Percentiles rank a stretch among this genome's conserved stretches.
Conservation (phyloP, 2,888 invertebrate species). For the Ichneumon xanthorius region DNA sequence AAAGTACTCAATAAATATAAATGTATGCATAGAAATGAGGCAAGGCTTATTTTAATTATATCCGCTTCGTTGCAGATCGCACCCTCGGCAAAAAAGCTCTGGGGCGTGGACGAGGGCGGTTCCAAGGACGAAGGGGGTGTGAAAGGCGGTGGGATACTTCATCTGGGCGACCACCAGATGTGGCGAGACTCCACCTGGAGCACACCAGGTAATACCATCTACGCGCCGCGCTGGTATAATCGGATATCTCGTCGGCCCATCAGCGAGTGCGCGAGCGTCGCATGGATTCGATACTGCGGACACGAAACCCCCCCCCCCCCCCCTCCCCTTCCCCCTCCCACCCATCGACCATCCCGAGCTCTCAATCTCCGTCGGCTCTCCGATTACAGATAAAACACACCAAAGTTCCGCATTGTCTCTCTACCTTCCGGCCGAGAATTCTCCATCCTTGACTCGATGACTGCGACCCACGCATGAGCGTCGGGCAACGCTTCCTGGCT, state of each 20-base stretch:
- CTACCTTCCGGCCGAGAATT: background rate
- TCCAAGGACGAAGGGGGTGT: constrained; percentile 89
- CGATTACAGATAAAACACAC: background rate
- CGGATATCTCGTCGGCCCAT: constrained; percentile 36
- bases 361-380: constrained; percentile 8
- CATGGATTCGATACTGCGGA: background rate
- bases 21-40: constrained; percentile 24
- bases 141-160: constrained; percentile 91
- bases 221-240: constrained; percentile 8
- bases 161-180: constrained; percentile 93
- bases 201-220: constrained; percentile 89
- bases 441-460: background rate
- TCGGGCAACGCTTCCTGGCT: constrained; percentile 13
- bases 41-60: constrained; percentile 73
- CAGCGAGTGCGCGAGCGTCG: constrained; percentile 7
- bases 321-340: no score
- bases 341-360: background rate
- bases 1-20: background rate
- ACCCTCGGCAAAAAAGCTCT: constrained; percentile 96
- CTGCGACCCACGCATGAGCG: background rate
- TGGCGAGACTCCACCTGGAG: constrained; percentile 98
- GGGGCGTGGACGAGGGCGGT: constrained; percentile 89
- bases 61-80: constrained; percentile 90
- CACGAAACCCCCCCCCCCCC: background rate
- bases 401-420: constrained; percentile 11